Base-by-base conservation (phyloP, 2,888 invertebrate genomes). In the Mesorhabditis belari region DNA sequence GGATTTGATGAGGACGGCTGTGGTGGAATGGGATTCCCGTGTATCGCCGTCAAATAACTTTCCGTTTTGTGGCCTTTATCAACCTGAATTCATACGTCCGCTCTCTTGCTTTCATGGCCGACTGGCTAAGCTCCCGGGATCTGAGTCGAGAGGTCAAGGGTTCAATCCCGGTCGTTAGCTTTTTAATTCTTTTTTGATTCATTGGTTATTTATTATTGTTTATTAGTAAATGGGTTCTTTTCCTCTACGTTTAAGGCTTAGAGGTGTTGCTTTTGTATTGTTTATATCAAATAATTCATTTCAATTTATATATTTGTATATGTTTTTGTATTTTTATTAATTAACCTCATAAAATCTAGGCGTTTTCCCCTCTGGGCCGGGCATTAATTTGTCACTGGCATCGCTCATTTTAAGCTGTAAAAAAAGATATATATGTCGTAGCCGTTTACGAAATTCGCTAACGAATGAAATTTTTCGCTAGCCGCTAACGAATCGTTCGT, bases 31-130 rank as follows among this genome's bases (percentile, higher is more conserved):
- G 75, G 73, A 55, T 75, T 74, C 28, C 73, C 71, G 21, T 66
- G 64, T 26, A 76, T 70, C 2, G 79, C 79, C 54, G 71, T 70
- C 55, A 79, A 75, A 57, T 79, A 79, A 27, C 67, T 67, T 54
- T 79, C 77, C 29, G 77, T 77, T 59, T 79, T 78, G 63, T 74
- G 67, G 17, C 78, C 78, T 5, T 74, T 62, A 53, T 77, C 77
- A 5, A 77, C 74, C 57, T 70, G 66, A 57, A 66, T 67, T 9
- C 56, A 29, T 17, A 26, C 29, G 21, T 25, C 9, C 25, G 25
- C 49, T 25, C 5, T 24, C 50, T 24, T 52, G 28, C 5, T 54
- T 24, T 28, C 2, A 28, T 49, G 28, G 59, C 12, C 35, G 23
- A 12, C 3, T 5, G 35, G 24, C 6, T 24, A 17, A 6, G 44